Conservation (phyloP, 1,140 invertebrate genomes). For the Platyura marginata region DNA sequence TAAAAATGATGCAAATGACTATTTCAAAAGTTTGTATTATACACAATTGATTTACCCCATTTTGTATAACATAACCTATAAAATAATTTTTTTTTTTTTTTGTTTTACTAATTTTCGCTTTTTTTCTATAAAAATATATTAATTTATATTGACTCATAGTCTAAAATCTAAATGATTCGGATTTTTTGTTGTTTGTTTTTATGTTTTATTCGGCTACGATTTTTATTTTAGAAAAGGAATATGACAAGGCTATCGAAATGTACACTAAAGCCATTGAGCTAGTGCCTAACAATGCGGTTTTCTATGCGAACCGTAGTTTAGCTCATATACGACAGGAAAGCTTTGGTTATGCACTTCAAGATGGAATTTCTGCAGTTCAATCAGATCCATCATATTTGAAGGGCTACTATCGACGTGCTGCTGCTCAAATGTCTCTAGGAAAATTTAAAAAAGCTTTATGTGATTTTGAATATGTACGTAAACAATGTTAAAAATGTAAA, state of each 20-base stretch:
- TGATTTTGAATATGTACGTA: slow-evolving; percentile 84
- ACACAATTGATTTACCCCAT: background rate
- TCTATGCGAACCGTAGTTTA: slow-evolving; percentile 88
- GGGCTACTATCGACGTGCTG: slow-evolving; percentile 87
- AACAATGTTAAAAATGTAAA: too few species aligned
- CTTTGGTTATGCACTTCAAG: slow-evolving; percentile 81
- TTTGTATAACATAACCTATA: slow-evolving; percentile 3
- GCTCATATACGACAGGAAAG: slow-evolving; percentile 82
- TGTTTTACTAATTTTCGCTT: slow-evolving; percentile 10
- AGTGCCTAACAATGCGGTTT: slow-evolving; percentile 65
- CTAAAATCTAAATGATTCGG: background rate
- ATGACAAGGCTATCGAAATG: slow-evolving; percentile 68
- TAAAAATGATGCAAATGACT: slow-evolving; percentile 70
- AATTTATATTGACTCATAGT: slow-evolving; percentile 4
- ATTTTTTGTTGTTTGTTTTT: background rate
- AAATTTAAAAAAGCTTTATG: slow-evolving; percentile 93
- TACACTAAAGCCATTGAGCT: slow-evolving; percentile 84
- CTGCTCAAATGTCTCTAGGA: slow-evolving; percentile 90
- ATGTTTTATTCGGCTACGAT: background rate
- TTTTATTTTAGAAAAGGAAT: slow-evolving; percentile 64
- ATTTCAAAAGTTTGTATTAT: slow-evolving; percentile 58
- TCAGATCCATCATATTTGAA: slow-evolving; percentile 82
- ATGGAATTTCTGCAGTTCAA: slow-evolving; percentile 78
- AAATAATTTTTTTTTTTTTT: slow-evolving; percentile 7
- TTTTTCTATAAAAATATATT: slow-evolving; percentile 7